Conservation (phyloP, 2,113 vertebrate species). For the Anoplopoma fimbria region DNA sequence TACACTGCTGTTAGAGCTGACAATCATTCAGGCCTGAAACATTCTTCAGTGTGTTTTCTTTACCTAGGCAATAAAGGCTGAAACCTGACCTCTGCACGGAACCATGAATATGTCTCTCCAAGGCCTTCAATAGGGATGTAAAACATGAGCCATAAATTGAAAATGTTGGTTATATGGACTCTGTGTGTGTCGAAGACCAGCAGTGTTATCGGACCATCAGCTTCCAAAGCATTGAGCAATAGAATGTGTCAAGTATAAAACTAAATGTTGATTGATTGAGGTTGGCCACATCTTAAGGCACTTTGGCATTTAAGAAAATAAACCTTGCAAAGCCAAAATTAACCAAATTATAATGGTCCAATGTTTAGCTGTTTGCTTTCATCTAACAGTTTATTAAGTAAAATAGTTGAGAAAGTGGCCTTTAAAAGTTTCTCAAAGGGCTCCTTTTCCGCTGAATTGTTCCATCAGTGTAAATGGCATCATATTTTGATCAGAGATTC, state of each 20-base stretch:
- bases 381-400: slow-evolving; percentile 16
- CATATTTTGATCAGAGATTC: background rate
- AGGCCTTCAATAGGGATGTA: slow-evolving; percentile 52
- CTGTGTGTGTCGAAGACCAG: slow-evolving; percentile 31
- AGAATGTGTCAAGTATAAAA: slow-evolving; percentile 9
- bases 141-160: slow-evolving; percentile 59
- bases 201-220: slow-evolving; percentile 13
- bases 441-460: background rate
- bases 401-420: background rate
- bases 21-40: slow-evolving; percentile 62
- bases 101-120: slow-evolving; percentile 40
- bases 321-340: slow-evolving; percentile 26
- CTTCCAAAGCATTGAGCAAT: slow-evolving; percentile 9
- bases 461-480: background rate
- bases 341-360: slow-evolving; percentile 17
- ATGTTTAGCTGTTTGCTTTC: slow-evolving; percentile 28
- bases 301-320: slow-evolving; percentile 6
- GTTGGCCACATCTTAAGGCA: slow-evolving; percentile 22
- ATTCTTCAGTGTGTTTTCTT: slow-evolving; percentile 77
- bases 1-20: slow-evolving; percentile 44
- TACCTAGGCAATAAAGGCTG: slow-evolving; percentile 69
- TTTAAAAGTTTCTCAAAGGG: slow-evolving; percentile 10
- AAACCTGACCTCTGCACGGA: slow-evolving; percentile 61
- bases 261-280: slow-evolving; percentile 23
- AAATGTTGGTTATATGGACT: slow-evolving; percentile 29